Conservation (phyloP, 2,888 invertebrate species). For the Himalopsyche anomala region DNA sequence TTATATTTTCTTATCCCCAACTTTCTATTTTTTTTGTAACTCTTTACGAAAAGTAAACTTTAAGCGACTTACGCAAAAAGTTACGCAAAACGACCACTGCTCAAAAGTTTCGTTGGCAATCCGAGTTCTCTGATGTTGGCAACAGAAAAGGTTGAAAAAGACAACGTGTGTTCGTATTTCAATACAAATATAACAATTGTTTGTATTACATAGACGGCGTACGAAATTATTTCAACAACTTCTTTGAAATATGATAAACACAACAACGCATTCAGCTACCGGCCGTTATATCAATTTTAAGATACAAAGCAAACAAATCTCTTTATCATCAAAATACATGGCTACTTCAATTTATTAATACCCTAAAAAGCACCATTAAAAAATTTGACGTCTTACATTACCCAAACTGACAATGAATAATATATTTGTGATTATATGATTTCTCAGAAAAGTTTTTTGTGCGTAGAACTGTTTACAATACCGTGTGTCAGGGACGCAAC, state of each 20-base stretch:
- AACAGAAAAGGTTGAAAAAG: too few relatives aligned
- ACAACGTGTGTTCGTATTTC: too few relatives aligned
- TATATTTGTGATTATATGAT: neutral
- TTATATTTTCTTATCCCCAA: too few relatives aligned
- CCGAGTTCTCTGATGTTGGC: too few relatives aligned
- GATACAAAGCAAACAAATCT: neutral
- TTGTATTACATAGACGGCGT: too few relatives aligned
- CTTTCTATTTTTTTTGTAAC: too few relatives aligned
- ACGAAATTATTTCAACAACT: neutral
- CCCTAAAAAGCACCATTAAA: neutral
- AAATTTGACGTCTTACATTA: neutral
- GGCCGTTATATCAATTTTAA: neutral
- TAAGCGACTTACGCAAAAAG: too few relatives aligned
- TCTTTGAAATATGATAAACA: neutral
- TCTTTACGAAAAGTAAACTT: too few relatives aligned
- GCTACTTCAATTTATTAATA: slow-evolving; percentile 15
- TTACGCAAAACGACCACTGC: too few relatives aligned
- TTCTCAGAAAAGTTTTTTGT: slow-evolving; percentile 15
- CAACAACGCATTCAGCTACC: neutral
- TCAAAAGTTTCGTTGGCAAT: too few relatives aligned
- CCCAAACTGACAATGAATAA: neutral
- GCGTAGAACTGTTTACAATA: neutral
- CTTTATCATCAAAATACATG: neutral
- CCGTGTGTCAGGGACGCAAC: neutral
- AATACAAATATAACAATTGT: too few relatives aligned